Evolutionary conservation across 1,140 invertebrate species (phyloP), one percentile per base, ranked within the genome.

Genomic region (Calycopis cecrops): DNA sequence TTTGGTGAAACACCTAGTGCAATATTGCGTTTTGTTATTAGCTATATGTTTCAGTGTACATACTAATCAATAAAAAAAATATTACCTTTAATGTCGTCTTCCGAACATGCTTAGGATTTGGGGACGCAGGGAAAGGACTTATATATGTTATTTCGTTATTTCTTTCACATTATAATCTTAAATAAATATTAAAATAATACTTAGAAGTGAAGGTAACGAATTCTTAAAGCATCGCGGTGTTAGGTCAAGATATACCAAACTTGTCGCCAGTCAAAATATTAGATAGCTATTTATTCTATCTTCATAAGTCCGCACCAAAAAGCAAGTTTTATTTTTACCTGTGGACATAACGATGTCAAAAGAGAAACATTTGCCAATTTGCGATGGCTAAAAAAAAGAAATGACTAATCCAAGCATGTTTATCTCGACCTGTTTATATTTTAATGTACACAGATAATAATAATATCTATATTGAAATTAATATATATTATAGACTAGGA

Each of bases 81-180:
- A 72, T 82, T 81, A 81, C 79, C 81, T 82, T 69, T 47, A 57
- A 63, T 49, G 67, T 73, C 70, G 58, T 77, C 79, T 76, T 79
- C 79, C 73, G 67, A 77, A 74, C 79, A 85, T 82, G 77, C 81
- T 76, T 70, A 60, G 57, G 75, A 71, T 74, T 67, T 56, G 35
- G 74, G 71, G 65, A 35, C 55, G 56, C 48, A 50, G 56, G 80
- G 66, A 69, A 53, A 56, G 78, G 67, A 61, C 59, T 44, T 62
- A 34, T 52, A 52, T 49, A 55, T 60, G 62, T 57, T 48, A 44
- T 51, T 28, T 44, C 21, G 52, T 53, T 62, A 61, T 16, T 58
- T 55, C n/a, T 52, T 48, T 58, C 34, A 53, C 55, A 35, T 63
- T 65, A 74, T 72, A 73, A 65, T 48, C 60, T 63, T 62, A 62